phyloP scores from a whole-genome alignment of 1,140 invertebrate species.

The Cotesia chilonis region DNA sequence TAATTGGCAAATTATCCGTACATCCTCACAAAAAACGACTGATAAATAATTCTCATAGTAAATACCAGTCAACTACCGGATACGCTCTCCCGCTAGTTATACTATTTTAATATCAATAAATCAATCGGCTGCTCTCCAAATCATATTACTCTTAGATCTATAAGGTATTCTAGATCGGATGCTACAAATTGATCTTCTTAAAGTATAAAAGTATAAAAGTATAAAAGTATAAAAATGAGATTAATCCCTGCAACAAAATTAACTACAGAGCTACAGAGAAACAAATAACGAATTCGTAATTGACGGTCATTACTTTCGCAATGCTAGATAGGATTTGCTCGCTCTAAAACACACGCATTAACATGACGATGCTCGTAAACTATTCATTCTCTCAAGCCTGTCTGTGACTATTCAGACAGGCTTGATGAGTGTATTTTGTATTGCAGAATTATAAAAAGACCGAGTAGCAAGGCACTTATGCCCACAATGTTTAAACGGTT shows the following conservation, averaged over 20 bases:
- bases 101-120: no score
- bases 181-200: no score
- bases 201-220: no score
- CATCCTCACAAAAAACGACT: neutral
- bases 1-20: conserved; percentile 7
- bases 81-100: neutral
- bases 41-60: neutral
- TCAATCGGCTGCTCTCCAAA: no score
- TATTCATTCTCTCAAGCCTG: conserved; percentile 40
- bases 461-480: no score
- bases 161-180: neutral
- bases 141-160: neutral
- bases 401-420: conserved; percentile 15
- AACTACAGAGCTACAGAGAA: neutral
- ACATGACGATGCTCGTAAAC: conserved; percentile 45
- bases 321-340: conserved; percentile 50
- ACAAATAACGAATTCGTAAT: conserved; percentile 23
- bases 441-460: conserved; percentile 8
- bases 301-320: conserved; percentile 58
- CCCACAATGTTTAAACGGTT: conserved; percentile 17
- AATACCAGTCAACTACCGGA: neutral
- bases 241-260: neutral
- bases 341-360: conserved; percentile 66
- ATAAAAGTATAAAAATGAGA: no score
- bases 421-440: conserved; percentile 27